Evolutionary conservation across 2,113 vertebrate species (phyloP), one percentile per base, ranked within the genome.

Genomic region (Psephotus haematonotus): DNA sequence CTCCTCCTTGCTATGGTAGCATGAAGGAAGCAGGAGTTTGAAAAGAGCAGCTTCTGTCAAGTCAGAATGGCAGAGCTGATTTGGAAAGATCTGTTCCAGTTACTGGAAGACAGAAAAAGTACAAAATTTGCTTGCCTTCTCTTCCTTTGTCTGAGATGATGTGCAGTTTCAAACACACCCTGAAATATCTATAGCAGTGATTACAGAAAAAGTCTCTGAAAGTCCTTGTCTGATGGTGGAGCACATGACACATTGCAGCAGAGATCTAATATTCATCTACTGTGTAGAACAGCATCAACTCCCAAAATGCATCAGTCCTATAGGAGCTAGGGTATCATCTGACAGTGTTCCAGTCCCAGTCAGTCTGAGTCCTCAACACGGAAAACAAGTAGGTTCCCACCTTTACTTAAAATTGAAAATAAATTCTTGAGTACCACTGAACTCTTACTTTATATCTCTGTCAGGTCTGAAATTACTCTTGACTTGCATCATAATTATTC

Each of bases 1-100:
- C 63, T 94, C 71, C 83, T 78, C 49, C 59, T 95, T 92, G 50
- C 31, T 64, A 13, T 10, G 10, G 62, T n/a, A 83, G 71, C 85
- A 49, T 39, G 70, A 92, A 91, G 71, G 88, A 94, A 92, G 92
- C 49, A 94, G 92, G 92, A 82, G 72, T 80, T 64, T 57, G 31
- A 91, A 92, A 95, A 31, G 24, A 93, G 60, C 80, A 87, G 70
- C 70, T 77, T 62, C 84, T 93, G 82, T 68, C 83, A 89, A 85
- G 23, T 60, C 41, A 92, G 59, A 80, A 70, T 53, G 68, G 23
- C 80, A 92, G 92, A 94, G 59, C 47, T 86, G 41, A 17, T 86
- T 67, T 50, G 46, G 53, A 41, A 86, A 85, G 33, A 55, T 41
- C 19, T 57, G 25, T 60, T 63, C 52, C 65, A 81, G n/a, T 37